Conservation (phyloP, 2,113 vertebrate genomes). For the Toxotes jaculatrix region DNA sequence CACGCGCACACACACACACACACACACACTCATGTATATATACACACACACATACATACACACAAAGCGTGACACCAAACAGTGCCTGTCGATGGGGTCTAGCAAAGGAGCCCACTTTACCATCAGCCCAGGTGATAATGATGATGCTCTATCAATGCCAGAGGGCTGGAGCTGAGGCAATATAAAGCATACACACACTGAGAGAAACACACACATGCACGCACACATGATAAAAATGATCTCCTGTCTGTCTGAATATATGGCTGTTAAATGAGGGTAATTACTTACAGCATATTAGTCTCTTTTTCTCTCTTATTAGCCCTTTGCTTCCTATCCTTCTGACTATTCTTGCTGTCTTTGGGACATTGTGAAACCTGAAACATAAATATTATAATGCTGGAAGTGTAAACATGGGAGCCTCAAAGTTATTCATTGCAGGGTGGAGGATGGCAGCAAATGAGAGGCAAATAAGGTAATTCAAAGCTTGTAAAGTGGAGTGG, state of each 20-base stretch:
- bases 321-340: constrained; percentile 14
- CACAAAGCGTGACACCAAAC: constrained; percentile 59
- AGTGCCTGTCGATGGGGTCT: constrained; percentile 49
- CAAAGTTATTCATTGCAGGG: constrained; percentile 22
- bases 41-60: constrained; percentile 15
- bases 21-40: background rate
- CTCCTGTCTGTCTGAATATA: constrained; percentile 61
- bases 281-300: constrained; percentile 58
- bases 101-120: constrained; percentile 70
- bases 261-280: constrained; percentile 69
- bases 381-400: background rate
- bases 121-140: constrained; percentile 74
- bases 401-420: constrained; percentile 12
- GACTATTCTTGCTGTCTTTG: constrained; percentile 8
- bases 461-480: constrained; percentile 33
- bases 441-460: constrained; percentile 26
- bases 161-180: constrained; percentile 54
- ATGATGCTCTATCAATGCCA: constrained; percentile 77
- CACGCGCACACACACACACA: constrained; percentile 14
- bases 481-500: constrained; percentile 25
- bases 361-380: constrained; percentile 15
- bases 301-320: constrained; percentile 56
- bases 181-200: constrained; percentile 40
- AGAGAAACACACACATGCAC: constrained; percentile 4
- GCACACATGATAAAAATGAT: constrained; percentile 48